Conservation (phyloP, 1,140 invertebrate species). For the Pachypeltis micranthus region DNA sequence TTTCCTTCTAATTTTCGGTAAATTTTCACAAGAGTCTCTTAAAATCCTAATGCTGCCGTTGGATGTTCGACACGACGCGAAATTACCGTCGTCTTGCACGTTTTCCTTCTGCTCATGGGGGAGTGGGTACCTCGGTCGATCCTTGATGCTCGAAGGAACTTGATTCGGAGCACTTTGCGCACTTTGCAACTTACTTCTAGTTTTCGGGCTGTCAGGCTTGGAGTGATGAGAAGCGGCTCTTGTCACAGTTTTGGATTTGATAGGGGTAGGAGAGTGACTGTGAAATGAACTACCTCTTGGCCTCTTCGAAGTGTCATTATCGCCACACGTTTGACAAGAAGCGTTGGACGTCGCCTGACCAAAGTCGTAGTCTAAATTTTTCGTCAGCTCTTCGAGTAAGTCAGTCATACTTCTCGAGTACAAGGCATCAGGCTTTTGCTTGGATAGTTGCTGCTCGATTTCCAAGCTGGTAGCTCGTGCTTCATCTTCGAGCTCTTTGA, state of each 20-base stretch:
- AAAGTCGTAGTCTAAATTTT: conserved; percentile 24
- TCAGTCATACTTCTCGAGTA: conserved; percentile 24
- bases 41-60: background rate
- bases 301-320: background rate
- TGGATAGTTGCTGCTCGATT: conserved; percentile 27
- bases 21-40: background rate
- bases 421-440: background rate
- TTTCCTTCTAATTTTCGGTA: background rate
- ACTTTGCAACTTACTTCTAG: background rate
- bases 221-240: background rate
- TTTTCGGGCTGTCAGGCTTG: background rate
- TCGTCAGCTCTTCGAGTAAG: conserved; percentile 23
- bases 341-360: conserved; percentile 12
- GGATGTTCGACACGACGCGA: background rate
- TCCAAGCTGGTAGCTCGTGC: conserved; percentile 17
- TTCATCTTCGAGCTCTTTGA: conserved; percentile 20
- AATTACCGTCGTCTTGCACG: background rate
- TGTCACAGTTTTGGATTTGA: background rate
- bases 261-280: background rate
- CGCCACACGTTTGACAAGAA: background rate
- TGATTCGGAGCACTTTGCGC: background rate
- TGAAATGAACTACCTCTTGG: background rate
- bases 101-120: conserved; percentile 4
- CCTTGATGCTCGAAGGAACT: background rate
- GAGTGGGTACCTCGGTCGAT: background rate